Evolutionary conservation across 1,140 invertebrate genomes (phyloP).

Genomic region (Aethina tumida): DNA sequence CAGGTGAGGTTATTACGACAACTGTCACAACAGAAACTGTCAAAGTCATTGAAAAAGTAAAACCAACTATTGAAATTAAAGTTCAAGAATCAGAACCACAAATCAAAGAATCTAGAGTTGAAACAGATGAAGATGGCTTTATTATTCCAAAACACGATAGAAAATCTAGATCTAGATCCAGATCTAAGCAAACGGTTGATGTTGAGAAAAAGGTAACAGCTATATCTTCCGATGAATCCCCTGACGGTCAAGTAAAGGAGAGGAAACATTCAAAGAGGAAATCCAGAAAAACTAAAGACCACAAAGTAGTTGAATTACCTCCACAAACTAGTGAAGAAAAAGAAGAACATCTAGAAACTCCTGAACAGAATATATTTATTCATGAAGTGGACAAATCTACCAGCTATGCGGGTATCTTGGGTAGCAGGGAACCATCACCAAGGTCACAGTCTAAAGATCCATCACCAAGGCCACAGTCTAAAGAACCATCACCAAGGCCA

Average conservation of each 20-base stretch:
- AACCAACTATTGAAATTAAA: slow-evolving; percentile 12
- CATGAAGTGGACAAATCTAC: too few relatives aligned
- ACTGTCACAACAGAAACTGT: background rate
- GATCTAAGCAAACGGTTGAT: slow-evolving; percentile 12
- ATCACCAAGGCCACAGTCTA: too few relatives aligned
- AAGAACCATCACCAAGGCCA: too few relatives aligned
- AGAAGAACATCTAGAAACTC: too few relatives aligned
- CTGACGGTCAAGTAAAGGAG: slow-evolving; percentile 6
- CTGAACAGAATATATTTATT: too few relatives aligned
- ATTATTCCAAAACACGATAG: slow-evolving; percentile 31
- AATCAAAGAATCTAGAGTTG: slow-evolving; percentile 4
- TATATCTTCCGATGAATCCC: slow-evolving; percentile 1
- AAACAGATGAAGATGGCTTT: slow-evolving; percentile 39
- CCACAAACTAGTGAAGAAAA: too few relatives aligned
- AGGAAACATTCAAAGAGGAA: slow-evolving; percentile 6
- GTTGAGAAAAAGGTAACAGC: slow-evolving; percentile 3
- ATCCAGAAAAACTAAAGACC: slow-evolving; percentile 4
- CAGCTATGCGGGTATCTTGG: too few relatives aligned
- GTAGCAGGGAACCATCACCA: too few relatives aligned
- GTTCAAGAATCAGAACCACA: slow-evolving; percentile 7
- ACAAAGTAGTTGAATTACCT: too few relatives aligned
- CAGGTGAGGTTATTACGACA: slow-evolving; percentile 8
- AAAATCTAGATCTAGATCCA: slow-evolving; percentile 31
- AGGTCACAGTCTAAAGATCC: too few relatives aligned
- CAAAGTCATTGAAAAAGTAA: background rate